Base-by-base conservation (phyloP, 2,888 invertebrate species). In the Alcis repandata region DNA sequence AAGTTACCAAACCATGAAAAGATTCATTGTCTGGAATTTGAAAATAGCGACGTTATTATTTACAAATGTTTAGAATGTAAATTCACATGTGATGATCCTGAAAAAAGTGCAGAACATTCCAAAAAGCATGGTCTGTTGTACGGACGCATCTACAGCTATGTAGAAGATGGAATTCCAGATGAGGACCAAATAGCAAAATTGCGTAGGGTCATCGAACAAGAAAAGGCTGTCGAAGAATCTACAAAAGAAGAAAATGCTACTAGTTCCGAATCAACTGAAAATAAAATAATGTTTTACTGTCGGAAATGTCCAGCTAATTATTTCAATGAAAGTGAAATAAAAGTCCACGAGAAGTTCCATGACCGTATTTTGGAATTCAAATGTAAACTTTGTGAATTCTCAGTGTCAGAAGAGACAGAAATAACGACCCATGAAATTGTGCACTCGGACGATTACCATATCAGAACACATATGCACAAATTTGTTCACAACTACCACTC, bases 1-100 rank as follows among this genome's bases (percentile, higher is more conserved):
- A 97, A 97, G 84, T 96, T 98, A 64, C 95, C 95, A 33, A 96
- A 97, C 77, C 98, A 98, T 86, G 97, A 98, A 85, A 95, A 96
- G 82, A 96, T 97, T 95, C 97, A 97, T 84, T 94, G 87, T 59
- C 80, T 90, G 38, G 76, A 83, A 49, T 90, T 91, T 73, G 95
- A 94, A 71, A 92, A 94, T 57, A 89, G 84, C 76, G 95, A 95
- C 57, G 82, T 88, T 56, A 94, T 94, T 33, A 82, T 92, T 58
- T 94, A 94, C 73, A 95, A 95, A 73, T 98, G 97, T 83, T 94
- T 95, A 15, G 96, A 96, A 79, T 98, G 98, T 84, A 96, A 96
- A 86, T 97, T 97, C 79, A 95, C 95, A 20, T 97, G 97, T 80
- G 95, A 96, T 63, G 96, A 95, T 75, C 95, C 96, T 10, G 95